Evolutionary conservation across 2,888 invertebrate genomes (phyloP), one percentile per base, ranked within the genome.

Genomic region (Lasioglossum zephyrum): DNA sequence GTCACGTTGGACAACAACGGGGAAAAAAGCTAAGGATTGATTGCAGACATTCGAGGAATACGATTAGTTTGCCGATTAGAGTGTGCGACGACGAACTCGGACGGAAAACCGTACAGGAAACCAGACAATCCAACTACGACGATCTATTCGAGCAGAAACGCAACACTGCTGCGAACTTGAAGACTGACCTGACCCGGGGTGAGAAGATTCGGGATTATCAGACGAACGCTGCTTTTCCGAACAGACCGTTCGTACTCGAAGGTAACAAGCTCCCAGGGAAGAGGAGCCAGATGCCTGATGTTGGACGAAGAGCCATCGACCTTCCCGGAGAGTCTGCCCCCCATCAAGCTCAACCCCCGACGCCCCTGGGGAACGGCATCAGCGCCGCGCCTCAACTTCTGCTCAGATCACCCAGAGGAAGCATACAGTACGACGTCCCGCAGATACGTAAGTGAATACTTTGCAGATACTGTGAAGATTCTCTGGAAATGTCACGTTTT

Each of bases 361-460:
- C 91, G 93, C 92, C 94, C 88, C 94, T 90, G 88, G 95, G 85
- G 79, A 76, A 76, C 22, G 57, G 89, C 92, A 94, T 90, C 80
- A 96, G 96, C 92, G 96, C 97, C 92, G 97, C 97, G 77, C 97
- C 96, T 93, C 98, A 98, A 95, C 96, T 98, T 95, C 97, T 98
- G 97, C 95, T 97, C 93, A 96, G 97, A 92, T 97, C 97, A 84
- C 96, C 97, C 86, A 96, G 98, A 73, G 92, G 92, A 49, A 93
- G 89, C 87, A 85, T 93, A 86, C 90, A 92, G 53, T 98, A 98
- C 95, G 98, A 98, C 95, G 98, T 98, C 90, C 98, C 98, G 91
- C 98, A 98, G 96, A 98, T 98, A 94, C 98, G 98, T 98, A 88
- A 95, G 94, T 93, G n/a, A 70, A 70, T 13, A n/a, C 22, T 39